These are phyloP conservation scores for Oriolus oriolus DNA, from an alignment of 2,113 vertebrate genomes.

Conservation along the genomic window DNA sequence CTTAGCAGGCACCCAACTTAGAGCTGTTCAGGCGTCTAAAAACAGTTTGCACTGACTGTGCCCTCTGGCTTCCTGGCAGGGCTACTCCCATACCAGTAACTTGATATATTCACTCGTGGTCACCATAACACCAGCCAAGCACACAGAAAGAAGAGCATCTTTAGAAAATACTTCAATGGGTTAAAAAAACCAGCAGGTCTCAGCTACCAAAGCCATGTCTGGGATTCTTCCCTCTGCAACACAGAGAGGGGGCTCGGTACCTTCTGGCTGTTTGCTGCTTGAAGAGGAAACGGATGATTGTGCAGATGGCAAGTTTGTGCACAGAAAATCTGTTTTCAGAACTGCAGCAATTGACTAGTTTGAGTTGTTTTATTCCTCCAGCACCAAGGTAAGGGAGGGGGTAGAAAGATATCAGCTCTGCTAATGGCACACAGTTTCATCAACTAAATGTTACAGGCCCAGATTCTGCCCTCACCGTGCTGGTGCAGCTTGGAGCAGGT, in stretches of 20 bases:
- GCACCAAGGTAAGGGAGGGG: neutral
- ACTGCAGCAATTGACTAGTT: neutral
- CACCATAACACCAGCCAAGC: slow-evolving; percentile 53
- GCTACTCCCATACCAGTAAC: slow-evolving; percentile 52
- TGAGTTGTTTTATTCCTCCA: neutral
- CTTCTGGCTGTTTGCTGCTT: neutral
- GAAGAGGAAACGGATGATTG: neutral
- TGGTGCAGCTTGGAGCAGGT: neutral
- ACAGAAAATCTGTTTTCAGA: neutral
- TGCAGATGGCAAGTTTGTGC: neutral
- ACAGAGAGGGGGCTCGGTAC: neutral
- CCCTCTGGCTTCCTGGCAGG: slow-evolving; percentile 44
- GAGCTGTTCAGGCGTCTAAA: slow-evolving; percentile 25
- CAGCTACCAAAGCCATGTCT: neutral
- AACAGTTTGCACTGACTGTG: slow-evolving; percentile 30
- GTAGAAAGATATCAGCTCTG: neutral
- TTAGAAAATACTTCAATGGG: slow-evolving; percentile 32
- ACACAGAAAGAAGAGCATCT: slow-evolving; percentile 40
- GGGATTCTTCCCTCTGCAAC: neutral
- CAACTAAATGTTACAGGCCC: neutral
- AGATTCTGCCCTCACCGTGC: neutral
- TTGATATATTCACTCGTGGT: slow-evolving; percentile 5
- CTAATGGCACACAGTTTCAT: neutral
- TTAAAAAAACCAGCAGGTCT: slow-evolving; percentile 12
- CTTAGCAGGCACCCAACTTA: slow-evolving; percentile 9